Evolutionary conservation across 2,113 vertebrate species (phyloP).

Genomic region (Oncorhynchus tshawytscha): DNA sequence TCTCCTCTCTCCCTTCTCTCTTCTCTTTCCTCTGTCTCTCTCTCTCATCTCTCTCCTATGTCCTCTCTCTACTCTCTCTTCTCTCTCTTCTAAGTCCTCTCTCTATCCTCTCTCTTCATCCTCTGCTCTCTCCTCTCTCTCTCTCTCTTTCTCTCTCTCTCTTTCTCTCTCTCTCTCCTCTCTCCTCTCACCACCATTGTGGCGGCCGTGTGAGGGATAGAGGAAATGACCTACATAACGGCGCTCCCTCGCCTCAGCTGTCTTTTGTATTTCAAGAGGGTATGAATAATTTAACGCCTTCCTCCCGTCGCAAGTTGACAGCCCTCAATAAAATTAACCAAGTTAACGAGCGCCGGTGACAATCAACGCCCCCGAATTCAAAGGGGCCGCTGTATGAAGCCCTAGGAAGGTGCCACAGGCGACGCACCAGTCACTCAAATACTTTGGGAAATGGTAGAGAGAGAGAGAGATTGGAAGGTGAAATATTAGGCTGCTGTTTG

Average conservation of each 20-base stretch:
- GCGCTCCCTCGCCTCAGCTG: slow-evolving; percentile 46
- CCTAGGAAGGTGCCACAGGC: slow-evolving; percentile 36
- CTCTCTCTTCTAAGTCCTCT: too few species aligned
- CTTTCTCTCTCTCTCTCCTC: neutral
- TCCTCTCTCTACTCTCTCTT: too few species aligned
- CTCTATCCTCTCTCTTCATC: too few species aligned
- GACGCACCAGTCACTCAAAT: slow-evolving; percentile 23
- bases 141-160: slow-evolving; percentile 25
- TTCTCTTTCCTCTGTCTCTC: neutral
- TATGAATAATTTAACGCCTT: slow-evolving; percentile 52
- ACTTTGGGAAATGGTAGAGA: slow-evolving; percentile 2
- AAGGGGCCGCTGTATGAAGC: slow-evolving; percentile 12
- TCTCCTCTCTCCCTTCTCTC: too few species aligned
- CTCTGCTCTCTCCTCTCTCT: slow-evolving; percentile 6
- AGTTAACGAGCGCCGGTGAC: slow-evolving; percentile 51
- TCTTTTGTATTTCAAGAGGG: slow-evolving; percentile 58
- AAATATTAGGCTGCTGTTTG: neutral
- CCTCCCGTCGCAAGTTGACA: slow-evolving; percentile 36
- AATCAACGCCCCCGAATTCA: slow-evolving; percentile 12
- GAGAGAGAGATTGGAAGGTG: neutral
- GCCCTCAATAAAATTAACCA: slow-evolving; percentile 56
- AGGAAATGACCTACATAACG: slow-evolving; percentile 55
- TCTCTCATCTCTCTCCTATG: neutral
- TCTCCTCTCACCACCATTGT: neutral
- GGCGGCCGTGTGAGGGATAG: slow-evolving; percentile 33